These are phyloP conservation scores for Xanthia icteritia DNA, from an alignment of 2,888 invertebrate species.

Conservation along the genomic window DNA sequence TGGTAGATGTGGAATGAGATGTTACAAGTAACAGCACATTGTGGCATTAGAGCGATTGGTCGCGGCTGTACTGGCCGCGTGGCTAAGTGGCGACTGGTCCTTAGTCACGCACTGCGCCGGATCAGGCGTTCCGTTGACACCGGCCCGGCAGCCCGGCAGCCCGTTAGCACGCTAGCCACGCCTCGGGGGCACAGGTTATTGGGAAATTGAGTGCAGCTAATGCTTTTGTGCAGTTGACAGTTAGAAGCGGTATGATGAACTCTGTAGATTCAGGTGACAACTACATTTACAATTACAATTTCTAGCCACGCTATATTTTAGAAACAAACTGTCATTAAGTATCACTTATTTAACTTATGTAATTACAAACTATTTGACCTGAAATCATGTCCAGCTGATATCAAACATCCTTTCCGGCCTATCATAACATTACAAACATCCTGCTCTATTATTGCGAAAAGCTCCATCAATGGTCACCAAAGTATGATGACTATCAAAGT, in stretches of 20 bases:
- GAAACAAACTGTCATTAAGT: not conserved
- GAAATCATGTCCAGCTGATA: constrained; percentile 32
- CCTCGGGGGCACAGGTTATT: constrained; percentile 64
- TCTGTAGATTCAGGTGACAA: constrained; percentile 10
- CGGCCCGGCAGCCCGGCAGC: constrained; percentile 22
- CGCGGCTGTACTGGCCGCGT: constrained; percentile 45
- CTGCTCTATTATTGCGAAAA: not conserved
- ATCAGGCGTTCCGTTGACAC: constrained; percentile 54
- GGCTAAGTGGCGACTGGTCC: constrained; percentile 56
- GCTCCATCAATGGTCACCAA: not conserved
- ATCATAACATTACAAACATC: constrained; percentile 15
- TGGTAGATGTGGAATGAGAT: constrained; percentile 60
- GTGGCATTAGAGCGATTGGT: constrained; percentile 69
- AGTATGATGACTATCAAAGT: too few relatives aligned
- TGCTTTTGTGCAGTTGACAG: constrained; percentile 57
- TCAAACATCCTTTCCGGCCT: constrained; percentile 44
- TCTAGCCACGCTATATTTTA: constrained; percentile 1
- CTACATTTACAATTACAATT: too few relatives aligned
- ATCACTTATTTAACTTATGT: not conserved
- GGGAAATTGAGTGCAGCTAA: constrained; percentile 59
- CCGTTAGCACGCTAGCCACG: constrained; percentile 59
- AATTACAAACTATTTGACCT: constrained; percentile 26
- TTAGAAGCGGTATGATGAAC: constrained; percentile 58
- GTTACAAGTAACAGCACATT: constrained; percentile 51
- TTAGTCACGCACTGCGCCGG: constrained; percentile 63